Conservation (phyloP, 2,888 invertebrate genomes). For the Pseudococcus longispinus region DNA sequence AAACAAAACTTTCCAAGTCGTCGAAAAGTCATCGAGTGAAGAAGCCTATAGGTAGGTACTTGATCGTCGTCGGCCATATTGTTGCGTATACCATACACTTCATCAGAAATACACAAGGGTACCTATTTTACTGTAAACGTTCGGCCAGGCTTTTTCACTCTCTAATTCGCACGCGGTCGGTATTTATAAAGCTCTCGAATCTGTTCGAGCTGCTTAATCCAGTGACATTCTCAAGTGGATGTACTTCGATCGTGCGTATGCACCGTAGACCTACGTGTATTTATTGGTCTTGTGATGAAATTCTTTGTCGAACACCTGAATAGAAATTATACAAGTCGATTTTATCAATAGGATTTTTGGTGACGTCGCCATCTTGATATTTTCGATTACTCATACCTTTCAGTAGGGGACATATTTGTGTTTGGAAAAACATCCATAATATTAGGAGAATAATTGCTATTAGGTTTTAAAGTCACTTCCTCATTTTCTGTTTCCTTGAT, state of each 20-base stretch:
- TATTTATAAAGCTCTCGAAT: conserved; percentile 45
- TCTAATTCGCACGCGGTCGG: not conserved
- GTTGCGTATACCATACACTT: not conserved
- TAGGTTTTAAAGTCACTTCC: too few species aligned
- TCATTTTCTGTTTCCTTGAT: too few species aligned
- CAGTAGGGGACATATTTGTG: too few species aligned
- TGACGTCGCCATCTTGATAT: too few species aligned
- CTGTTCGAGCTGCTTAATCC: conserved; percentile 13
- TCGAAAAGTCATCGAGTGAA: conserved; percentile 8
- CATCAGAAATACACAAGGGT: not conserved
- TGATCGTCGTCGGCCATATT: conserved; percentile 20
- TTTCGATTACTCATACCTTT: too few species aligned
- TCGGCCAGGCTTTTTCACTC: not conserved
- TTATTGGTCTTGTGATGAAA: not conserved
- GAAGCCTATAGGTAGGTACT: not conserved
- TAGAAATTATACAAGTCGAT: too few species aligned
- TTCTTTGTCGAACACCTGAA: not conserved
- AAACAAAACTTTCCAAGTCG: not conserved
- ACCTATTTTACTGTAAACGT: not conserved
- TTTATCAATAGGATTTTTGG: too few species aligned
- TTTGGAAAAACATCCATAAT: too few species aligned
- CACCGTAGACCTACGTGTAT: not conserved
- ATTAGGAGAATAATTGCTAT: too few species aligned
- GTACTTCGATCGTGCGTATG: not conserved
- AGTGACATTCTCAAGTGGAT: conserved; percentile 11